These are phyloP conservation scores for Phalacrocorax aristotelis DNA, from an alignment of 2,113 vertebrate genomes.

Conservation along the genomic window DNA sequence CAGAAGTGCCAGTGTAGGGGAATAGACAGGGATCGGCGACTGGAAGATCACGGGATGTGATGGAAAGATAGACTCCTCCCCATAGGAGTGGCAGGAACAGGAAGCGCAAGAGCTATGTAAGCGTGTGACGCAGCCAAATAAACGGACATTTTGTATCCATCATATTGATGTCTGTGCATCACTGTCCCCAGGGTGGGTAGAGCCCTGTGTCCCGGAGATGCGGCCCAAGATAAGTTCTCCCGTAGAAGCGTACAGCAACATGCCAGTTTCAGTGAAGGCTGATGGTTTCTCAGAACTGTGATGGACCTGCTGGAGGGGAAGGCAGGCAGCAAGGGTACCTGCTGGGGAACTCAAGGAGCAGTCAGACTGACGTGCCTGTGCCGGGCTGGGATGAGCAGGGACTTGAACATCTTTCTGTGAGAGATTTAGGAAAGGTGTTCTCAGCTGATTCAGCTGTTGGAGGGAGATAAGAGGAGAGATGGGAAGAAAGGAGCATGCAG, in stretches of 20 bases:
- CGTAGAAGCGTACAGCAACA: no score
- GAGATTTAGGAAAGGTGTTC: background rate
- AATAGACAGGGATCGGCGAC: no score
- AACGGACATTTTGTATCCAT: no score
- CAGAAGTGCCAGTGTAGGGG: background rate
- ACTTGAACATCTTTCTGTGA: background rate
- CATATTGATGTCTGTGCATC: no score
- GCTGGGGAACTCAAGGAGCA: background rate
- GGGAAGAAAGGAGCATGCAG: background rate
- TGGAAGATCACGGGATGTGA: no score
- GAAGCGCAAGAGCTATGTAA: no score
- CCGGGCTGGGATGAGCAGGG: background rate
- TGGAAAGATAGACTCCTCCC: no score
- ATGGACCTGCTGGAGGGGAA: background rate
- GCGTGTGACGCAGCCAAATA: no score
- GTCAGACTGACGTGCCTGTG: background rate
- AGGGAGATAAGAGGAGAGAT: background rate
- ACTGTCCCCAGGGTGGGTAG: no score
- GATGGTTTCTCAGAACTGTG: background rate
- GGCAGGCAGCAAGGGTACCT: background rate
- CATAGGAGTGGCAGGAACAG: no score
- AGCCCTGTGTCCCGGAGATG: no score
- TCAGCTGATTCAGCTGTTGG: background rate
- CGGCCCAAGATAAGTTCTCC: no score
- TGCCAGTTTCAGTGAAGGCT: background rate